A percentile compares a stretch with the other conserved stretches of the same genome.
Conservation (phyloP, 1,140 invertebrate species). For the Drosophila rufa region DNA sequence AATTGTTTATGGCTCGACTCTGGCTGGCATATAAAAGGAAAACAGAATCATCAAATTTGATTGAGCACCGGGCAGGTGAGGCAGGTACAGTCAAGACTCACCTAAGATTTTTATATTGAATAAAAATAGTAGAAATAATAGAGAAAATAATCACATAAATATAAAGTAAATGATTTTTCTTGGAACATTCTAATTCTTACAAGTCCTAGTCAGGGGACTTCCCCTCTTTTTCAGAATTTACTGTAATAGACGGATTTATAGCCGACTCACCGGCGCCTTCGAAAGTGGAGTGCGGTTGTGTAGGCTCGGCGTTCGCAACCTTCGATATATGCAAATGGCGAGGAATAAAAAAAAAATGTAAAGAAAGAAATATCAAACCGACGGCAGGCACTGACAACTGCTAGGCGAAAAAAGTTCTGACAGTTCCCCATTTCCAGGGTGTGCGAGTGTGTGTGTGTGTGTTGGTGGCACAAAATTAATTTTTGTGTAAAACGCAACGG, state of each 20-base stretch:
- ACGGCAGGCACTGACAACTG: constrained; percentile 33
- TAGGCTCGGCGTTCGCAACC: constrained; percentile 33
- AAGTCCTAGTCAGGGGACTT: too few species aligned
- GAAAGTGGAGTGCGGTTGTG: constrained; percentile 26
- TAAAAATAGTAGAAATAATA: not conserved
- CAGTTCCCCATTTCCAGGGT: not conserved
- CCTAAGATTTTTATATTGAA: not conserved
- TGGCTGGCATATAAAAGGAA: constrained; percentile 45
- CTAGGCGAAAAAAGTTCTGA: constrained; percentile 20
- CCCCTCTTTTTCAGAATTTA: not conserved
- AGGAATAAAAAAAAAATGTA: not conserved
- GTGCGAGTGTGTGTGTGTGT: not conserved
- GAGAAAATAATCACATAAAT: not conserved
- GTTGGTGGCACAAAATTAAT: constrained; percentile 16
- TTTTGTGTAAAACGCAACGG: constrained; percentile 20
- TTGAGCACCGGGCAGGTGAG: constrained; percentile 31
- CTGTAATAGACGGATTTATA: constrained; percentile 43
- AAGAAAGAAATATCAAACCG: constrained; percentile 25
- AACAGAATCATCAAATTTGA: constrained; percentile 54
- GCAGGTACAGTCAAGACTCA: constrained; percentile 16
- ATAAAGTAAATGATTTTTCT: not conserved
- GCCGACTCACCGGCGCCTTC: constrained; percentile 42
- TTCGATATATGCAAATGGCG: constrained; percentile 40
- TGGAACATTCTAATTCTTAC: too few species aligned
- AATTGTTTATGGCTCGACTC: constrained; percentile 42